Base-by-base conservation (phyloP, 2,113 vertebrate genomes). In the Erpornis zantholeuca region DNA sequence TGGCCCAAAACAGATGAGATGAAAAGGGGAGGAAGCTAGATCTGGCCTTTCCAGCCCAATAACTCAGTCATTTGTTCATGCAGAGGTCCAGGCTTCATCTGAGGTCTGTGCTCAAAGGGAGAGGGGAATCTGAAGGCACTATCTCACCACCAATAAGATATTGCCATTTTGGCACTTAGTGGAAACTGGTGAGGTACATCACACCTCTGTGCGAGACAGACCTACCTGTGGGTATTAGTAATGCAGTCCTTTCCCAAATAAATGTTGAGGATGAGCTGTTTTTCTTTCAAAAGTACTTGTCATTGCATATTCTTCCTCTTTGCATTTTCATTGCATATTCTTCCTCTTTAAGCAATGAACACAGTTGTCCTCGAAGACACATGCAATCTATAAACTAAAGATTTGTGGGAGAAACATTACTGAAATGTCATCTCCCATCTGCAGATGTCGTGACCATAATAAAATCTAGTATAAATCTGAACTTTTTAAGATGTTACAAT, bases 81-180 rank as follows among this genome's bases (percentile, higher is more conserved):
- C 33, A n/a, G 33, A 79, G 15, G 5, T 52, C 14, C 7, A 10
- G 71, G 44, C 16, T 88, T 27, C 33, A 7, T 3, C 15, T 68
- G 59, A 42, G 14, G 9, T 42, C 49, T 84, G 38, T 31, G 15
- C 29, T 35, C 49, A 25, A 29, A 50, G 25, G 45, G 6, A 68
- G 2, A 1, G 10, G 7, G 12, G 11, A 50, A 6, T 24, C 38
- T 77, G 80, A 77, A 90, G 45, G 29, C 0, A 0, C 12, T 53
- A 21, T n/a, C 53, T 69, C 7, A 0, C 54, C 57, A 36, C n/a
- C 86, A 81, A 90, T 8, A 42, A 82, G 57, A 28, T 60, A 76
- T 25, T 90, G 52, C 15, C 23, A 19, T 82, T 76, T 82, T 45
- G 68, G 20, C 22, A 31, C 23, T 42, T 25, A 23, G 49, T 35